Percentiles rank a stretch among this genome's conserved stretches.
phyloP scores from a whole-genome alignment of 2,113 vertebrate genomes.

The Antidorcas marsupialis region DNA sequence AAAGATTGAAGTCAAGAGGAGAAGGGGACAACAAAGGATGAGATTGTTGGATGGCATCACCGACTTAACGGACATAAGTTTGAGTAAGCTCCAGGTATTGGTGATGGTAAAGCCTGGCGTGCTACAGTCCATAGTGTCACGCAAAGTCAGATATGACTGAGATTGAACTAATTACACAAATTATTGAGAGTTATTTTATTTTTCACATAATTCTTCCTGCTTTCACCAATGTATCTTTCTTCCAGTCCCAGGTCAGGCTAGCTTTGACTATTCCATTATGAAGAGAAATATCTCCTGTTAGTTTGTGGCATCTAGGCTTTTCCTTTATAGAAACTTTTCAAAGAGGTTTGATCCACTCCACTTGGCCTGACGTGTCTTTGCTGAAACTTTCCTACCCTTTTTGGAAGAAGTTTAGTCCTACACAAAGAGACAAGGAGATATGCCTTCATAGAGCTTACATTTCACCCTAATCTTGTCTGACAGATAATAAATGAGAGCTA shows the following conservation, averaged over 20 bases:
- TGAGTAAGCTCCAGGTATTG: background rate
- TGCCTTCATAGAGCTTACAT: background rate
- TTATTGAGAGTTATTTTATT: background rate
- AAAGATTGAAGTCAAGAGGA: background rate
- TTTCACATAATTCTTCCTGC: background rate
- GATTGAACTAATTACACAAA: background rate
- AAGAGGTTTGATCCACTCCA: background rate
- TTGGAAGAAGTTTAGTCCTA: background rate
- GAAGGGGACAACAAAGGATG: background rate
- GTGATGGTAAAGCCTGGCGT: background rate
- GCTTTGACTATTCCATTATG: background rate
- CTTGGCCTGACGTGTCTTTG: background rate
- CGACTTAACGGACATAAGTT: accelerated
- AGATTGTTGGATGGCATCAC: background rate
- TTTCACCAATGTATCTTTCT: background rate
- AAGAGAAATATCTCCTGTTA: accelerated
- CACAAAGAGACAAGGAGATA: background rate
- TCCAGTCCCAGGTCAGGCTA: background rate
- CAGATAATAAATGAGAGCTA: background rate
- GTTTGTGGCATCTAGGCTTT: background rate
- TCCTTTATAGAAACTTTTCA: background rate
- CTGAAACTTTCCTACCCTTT: background rate
- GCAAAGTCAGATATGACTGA: background rate
- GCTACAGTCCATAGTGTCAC: background rate
- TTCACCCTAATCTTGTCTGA: background rate